Evolutionary conservation across 2,113 vertebrate species (phyloP).

Genomic region (Brachypteracias leptosomus): DNA sequence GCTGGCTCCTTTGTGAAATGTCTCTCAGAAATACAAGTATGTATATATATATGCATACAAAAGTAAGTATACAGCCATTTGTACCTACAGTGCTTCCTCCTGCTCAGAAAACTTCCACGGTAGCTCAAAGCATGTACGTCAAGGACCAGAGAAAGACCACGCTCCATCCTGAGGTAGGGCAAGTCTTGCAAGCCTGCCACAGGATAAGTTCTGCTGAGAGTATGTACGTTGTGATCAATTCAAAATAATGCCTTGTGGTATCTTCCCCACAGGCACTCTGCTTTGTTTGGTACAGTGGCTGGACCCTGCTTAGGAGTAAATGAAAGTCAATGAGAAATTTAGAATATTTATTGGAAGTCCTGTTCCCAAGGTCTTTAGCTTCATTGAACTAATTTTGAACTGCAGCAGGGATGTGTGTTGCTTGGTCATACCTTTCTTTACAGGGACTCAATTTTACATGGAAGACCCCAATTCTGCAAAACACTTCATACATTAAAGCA

Average conservation of each 20-base stretch:
- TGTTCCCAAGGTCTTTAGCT: background rate
- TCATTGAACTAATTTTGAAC: background rate
- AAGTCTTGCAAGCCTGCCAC: background rate
- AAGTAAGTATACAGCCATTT: background rate
- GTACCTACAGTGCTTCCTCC: background rate
- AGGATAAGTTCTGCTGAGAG: background rate
- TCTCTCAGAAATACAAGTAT: background rate
- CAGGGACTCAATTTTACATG: background rate
- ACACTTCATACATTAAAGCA: background rate
- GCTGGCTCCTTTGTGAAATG: background rate
- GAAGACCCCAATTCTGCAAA: background rate
- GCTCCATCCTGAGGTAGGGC: background rate
- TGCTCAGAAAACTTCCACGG: background rate
- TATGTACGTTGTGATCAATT: background rate
- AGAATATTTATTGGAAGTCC: background rate
- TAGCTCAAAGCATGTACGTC: background rate
- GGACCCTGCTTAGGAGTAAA: background rate
- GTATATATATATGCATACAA: background rate
- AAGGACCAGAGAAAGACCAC: background rate
- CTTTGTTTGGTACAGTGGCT: background rate
- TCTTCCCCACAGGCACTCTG: background rate
- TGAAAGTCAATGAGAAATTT: background rate
- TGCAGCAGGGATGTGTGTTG: background rate
- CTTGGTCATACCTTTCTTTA: background rate
- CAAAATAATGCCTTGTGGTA: background rate